Evolutionary conservation across 2,888 invertebrate species (phyloP).

Genomic region (Ennomos fuscantarius): DNA sequence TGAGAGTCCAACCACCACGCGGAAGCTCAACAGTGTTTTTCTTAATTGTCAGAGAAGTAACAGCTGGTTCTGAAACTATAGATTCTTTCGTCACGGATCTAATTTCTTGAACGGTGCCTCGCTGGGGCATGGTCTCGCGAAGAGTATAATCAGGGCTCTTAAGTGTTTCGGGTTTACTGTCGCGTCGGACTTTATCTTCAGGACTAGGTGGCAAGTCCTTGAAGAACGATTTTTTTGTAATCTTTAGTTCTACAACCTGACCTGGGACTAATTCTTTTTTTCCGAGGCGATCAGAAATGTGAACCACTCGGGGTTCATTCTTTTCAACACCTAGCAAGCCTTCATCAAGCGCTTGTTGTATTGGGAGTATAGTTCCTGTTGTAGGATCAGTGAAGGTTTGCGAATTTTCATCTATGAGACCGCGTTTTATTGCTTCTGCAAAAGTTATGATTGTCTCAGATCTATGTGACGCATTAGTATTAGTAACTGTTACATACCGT

Average conservation of each 20-base stretch:
- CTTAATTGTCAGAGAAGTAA: conserved; percentile 83
- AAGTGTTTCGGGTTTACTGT: conserved; percentile 83
- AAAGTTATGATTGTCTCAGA: conserved; percentile 88
- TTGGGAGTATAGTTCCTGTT: conserved; percentile 89
- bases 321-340: conserved; percentile 88
- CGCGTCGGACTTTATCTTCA: conserved; percentile 78
- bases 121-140: conserved; percentile 54
- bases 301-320: conserved; percentile 72
- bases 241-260: conserved; percentile 81
- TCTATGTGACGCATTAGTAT: conserved; percentile 85
- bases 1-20: conserved; percentile 92
- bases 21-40: conserved; percentile 92
- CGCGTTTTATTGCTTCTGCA: conserved; percentile 90
- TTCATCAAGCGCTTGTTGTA: conserved; percentile 91
- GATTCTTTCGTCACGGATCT: conserved; percentile 75
- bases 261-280: conserved; percentile 75
- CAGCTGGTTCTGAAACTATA: conserved; percentile 75
- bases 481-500: conserved; percentile 91
- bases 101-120: conserved; percentile 58
- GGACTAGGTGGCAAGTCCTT: conserved; percentile 77
- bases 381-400: conserved; percentile 92
- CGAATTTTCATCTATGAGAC: conserved; percentile 91
- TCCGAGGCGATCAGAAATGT: conserved; percentile 68
- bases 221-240: conserved; percentile 80
- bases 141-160: conserved; percentile 83